Conservation (phyloP, 2,113 vertebrate genomes). For the Amphilophus citrinellus region DNA sequence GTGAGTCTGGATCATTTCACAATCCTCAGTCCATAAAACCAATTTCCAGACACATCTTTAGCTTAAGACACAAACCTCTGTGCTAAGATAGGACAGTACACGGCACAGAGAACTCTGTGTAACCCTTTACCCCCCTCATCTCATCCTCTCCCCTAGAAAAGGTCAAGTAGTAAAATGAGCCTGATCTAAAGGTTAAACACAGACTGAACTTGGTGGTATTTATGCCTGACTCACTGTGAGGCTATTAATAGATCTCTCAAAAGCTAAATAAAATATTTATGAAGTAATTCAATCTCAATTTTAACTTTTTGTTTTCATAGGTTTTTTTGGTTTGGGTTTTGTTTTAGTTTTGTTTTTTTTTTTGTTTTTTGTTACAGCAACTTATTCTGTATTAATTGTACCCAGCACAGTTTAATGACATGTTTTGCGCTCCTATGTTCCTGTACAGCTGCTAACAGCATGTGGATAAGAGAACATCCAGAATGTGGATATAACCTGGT, state of each 20-base stretch:
- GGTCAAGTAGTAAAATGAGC: constrained; percentile 53
- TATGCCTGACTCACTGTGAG: neutral
- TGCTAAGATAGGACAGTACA: no score
- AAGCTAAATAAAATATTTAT: rapidly evolving
- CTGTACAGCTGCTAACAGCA: constrained; percentile 69
- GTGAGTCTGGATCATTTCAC: neutral
- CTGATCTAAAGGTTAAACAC: constrained; percentile 46
- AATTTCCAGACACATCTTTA: neutral
- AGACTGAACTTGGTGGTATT: neutral
- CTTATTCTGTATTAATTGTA: no score
- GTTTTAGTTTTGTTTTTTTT: no score
- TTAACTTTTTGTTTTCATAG: no score
- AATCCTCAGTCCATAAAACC: neutral
- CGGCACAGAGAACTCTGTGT: rapidly evolving
- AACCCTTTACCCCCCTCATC: neutral
- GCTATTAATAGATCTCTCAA: neutral
- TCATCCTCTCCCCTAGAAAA: constrained; percentile 16
- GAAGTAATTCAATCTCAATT: neutral
- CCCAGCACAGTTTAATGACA: neutral
- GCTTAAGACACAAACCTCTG: neutral
- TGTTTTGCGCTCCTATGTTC: neutral
- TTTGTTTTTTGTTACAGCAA: no score
- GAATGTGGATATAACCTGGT: constrained; percentile 78
- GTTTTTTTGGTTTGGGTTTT: no score
- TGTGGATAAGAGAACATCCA: constrained; percentile 69